phyloP scores from a whole-genome alignment of 2,888 invertebrate species.

The Heliconius cydno region DNA sequence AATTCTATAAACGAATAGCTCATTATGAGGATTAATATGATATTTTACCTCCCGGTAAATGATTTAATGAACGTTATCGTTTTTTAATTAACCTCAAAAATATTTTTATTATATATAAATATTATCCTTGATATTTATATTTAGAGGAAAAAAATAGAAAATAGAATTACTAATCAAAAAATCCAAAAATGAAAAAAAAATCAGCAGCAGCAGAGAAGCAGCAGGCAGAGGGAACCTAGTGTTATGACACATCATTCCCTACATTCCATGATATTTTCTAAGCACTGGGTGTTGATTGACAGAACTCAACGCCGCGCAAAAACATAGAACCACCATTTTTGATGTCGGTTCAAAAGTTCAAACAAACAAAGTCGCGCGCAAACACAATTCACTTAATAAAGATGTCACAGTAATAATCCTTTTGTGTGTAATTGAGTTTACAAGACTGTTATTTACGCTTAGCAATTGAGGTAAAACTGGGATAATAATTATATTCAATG shows the following conservation, averaged over 20 bases:
- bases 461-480: conserved; percentile 38
- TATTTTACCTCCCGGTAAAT: not conserved
- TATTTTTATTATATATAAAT: too few species aligned
- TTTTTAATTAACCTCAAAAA: not conserved
- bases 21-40: not conserved
- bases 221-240: too few species aligned
- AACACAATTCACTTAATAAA: conserved; percentile 1
- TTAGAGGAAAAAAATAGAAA: not conserved
- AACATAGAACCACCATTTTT: not conserved
- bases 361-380: not conserved
- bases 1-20: too few species aligned
- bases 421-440: conserved; percentile 12
- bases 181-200: too few species aligned
- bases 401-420: conserved; percentile 7
- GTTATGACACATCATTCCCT: too few species aligned
- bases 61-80: not conserved
- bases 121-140: too few species aligned
- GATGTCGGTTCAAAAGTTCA: not conserved
- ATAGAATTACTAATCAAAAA: not conserved
- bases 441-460: conserved; percentile 32
- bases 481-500: conserved; percentile 18
- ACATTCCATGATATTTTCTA: too few species aligned
- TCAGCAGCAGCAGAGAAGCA: too few species aligned
- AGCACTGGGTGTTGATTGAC: too few species aligned
- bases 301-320: not conserved